Conservation (phyloP, 2,113 vertebrate species). For the Aramus guarauna region DNA sequence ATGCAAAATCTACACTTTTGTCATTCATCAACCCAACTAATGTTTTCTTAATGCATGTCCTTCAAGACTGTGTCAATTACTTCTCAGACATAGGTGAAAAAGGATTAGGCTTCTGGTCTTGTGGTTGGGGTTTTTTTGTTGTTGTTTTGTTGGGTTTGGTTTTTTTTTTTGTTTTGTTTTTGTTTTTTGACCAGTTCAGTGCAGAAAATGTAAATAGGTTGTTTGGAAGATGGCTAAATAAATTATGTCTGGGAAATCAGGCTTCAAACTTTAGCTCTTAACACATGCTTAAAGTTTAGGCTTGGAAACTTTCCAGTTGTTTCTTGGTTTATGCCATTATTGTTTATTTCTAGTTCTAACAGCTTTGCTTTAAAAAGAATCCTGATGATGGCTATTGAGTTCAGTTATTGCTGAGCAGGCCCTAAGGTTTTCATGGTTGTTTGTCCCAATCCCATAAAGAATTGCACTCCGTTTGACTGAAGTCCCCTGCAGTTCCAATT, state of each 20-base stretch:
- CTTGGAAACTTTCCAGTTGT: neutral
- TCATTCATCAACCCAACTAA: neutral
- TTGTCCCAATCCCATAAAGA: neutral
- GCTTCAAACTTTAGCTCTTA: neutral
- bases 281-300: neutral
- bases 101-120: neutral
- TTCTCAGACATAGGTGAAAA: neutral
- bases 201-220: neutral
- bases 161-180: neutral
- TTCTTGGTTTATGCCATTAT: neutral
- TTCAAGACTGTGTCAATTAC: neutral
- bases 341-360: neutral
- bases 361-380: neutral
- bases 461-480: neutral
- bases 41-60: neutral
- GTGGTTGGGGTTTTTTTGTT: no score
- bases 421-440: neutral
- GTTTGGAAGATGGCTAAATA: neutral
- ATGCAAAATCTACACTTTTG: neutral
- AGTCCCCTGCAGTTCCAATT: neutral
- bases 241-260: neutral
- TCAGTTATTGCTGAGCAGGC: neutral
- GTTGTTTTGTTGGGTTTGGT: no score
- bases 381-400: neutral
- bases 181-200: neutral